Conservation (phyloP, 2,113 vertebrate species). For the Xenotilapia flavipinnis region DNA sequence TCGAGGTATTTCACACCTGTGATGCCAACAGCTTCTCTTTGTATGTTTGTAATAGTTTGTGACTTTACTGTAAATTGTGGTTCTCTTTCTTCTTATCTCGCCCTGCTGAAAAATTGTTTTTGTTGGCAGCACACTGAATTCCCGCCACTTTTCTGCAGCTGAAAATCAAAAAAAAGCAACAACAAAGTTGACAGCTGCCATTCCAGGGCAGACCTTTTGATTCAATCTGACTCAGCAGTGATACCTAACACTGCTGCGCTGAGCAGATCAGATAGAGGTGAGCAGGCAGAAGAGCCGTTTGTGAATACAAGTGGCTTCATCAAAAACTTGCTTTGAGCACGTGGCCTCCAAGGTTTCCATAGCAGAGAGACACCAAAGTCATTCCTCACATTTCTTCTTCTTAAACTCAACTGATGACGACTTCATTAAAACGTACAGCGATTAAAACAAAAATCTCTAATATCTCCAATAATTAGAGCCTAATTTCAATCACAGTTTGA, state of each 20-base stretch:
- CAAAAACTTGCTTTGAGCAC: accelerated
- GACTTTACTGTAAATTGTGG: not conserved
- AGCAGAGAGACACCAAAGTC: not conserved
- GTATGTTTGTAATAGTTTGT: not conserved
- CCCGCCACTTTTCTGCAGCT: not conserved
- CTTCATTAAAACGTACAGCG: accelerated
- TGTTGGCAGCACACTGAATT: not conserved
- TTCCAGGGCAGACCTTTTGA: not conserved
- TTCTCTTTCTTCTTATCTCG: not conserved
- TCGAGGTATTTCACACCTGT: not conserved
- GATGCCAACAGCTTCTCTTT: not conserved
- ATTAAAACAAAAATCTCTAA: not conserved
- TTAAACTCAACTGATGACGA: not conserved
- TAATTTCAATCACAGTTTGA: not conserved
- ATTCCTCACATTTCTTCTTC: not conserved
- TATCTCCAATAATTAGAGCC: not conserved
- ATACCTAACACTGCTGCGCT: not conserved
- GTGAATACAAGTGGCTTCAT: not conserved
- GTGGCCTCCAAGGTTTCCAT: not conserved
- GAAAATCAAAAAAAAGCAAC: not conserved
- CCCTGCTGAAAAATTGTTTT: accelerated
- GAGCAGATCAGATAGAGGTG: not conserved
- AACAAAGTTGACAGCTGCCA: not conserved
- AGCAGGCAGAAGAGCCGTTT: not conserved
- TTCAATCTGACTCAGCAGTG: not conserved